Evolutionary conservation across 2,888 invertebrate species (phyloP), one percentile per base, ranked within the genome.

Genomic region (Dynastes tityus): DNA sequence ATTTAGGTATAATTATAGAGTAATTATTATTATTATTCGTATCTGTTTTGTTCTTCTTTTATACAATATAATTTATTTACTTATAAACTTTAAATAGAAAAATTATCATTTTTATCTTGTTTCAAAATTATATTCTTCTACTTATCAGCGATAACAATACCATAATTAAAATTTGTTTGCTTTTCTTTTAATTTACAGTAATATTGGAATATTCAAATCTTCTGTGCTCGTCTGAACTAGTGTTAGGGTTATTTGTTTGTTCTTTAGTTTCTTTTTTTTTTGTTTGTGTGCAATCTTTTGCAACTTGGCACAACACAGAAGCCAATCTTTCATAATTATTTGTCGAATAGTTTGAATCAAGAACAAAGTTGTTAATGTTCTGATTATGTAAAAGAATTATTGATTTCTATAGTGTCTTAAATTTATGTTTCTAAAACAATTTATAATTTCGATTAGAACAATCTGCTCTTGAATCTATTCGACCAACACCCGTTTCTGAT

Each of bases 131-230:
- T 70, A 70, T 71, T 71, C n/a, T 16, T 71, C 75, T 75, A 77
- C 78, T 64, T 51, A 71, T 68, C 70, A 80, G 80, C 80, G 77
- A 79, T 80, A 81, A 81, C 81, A 81, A 79, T 81, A 71, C 80
- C 70, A 75, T 70, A 74, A 70, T 68, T 77, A 78, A 76, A 64
- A 61, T 70, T 58, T 22, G 16, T 45, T 45, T 45, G 6, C 11
- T 37, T 37, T 37, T 37, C 5, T 58, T 55, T 79, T 37, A 71
- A 76, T 40, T 58, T 58, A 58, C 16, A 58, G 64, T 11, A 78
- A 73, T 77, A 68, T 37, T 79, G 75, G 76, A 74, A 79, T 76
- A 70, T 78, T 64, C 51, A 78, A 78, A 67, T 77, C 63, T 73
- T 73, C 67, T 74, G 79, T 79, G 79, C 79, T 79, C 37, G 45